phyloP scores from a whole-genome alignment of 2,888 invertebrate species.

The Cynaeus angustus region DNA sequence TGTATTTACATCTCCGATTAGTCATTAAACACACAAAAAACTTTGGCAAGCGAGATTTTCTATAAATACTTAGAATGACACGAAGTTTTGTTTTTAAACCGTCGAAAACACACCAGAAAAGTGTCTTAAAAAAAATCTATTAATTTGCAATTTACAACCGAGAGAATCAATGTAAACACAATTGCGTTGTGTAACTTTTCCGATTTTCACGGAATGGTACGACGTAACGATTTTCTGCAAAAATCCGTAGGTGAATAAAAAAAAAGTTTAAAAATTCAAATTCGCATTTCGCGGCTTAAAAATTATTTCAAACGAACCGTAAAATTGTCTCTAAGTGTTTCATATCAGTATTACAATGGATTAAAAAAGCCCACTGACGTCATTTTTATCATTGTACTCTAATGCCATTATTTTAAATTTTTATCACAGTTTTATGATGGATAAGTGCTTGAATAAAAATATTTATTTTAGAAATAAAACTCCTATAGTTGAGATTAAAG shows the following conservation, averaged over 20 bases:
- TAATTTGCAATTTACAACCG: background rate
- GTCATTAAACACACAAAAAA: conserved; percentile 8
- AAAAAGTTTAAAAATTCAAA: background rate
- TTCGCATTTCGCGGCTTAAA: background rate
- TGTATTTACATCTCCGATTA: conserved; percentile 7
- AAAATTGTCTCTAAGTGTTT: conserved; percentile 25
- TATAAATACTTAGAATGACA: conserved; percentile 31
- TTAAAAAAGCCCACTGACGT: conserved; percentile 27
- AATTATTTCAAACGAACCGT: conserved; percentile 8
- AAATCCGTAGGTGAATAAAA: too few species aligned
- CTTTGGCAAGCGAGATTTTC: conserved; percentile 20
- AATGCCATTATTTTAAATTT: conserved; percentile 26
- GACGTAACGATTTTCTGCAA: conserved; percentile 30
- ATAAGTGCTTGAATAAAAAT: conserved; percentile 16
- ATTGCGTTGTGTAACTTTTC: conserved; percentile 21
- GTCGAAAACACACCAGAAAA: background rate
- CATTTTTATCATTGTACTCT: conserved; percentile 22
- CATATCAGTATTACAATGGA: conserved; percentile 32
- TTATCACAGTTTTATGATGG: conserved; percentile 5
- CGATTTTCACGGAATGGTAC: conserved; percentile 37
- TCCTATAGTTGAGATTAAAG: background rate
- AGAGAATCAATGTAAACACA: conserved; percentile 22
- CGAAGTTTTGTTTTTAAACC: conserved; percentile 29
- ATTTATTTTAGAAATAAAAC: conserved; percentile 3
- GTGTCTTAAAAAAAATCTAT: background rate